Evolutionary conservation across 2,113 vertebrate species (phyloP).

Genomic region (Macaca mulatta): DNA sequence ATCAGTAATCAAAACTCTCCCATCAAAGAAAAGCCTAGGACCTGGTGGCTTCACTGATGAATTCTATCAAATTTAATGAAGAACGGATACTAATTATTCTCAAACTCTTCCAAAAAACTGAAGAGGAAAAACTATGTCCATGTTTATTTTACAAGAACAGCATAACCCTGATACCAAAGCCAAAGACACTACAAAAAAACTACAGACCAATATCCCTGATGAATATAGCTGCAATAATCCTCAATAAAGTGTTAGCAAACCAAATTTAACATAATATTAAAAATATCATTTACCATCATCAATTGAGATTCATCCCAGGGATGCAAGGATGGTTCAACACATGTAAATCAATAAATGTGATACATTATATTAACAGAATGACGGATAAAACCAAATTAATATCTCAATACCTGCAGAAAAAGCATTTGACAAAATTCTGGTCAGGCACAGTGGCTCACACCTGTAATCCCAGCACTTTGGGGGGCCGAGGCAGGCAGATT

Average conservation of each 20-base stretch:
- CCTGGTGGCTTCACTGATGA: neutral
- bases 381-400: neutral
- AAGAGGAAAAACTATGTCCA: neutral
- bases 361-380: neutral
- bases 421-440: neutral
- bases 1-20: neutral
- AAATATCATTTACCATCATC: neutral
- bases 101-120: neutral
- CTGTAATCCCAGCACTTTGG: no score
- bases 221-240: neutral
- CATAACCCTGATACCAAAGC: neutral
- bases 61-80: neutral
- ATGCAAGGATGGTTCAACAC: neutral
- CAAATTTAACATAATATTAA: neutral
- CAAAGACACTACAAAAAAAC: neutral
- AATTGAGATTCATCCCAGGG: neutral
- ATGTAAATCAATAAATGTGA: neutral
- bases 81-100: neutral
- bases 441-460: no score
- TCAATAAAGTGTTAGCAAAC: neutral
- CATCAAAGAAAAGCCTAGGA: neutral
- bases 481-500: accelerated
- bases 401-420: neutral
- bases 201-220: neutral
- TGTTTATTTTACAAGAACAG: neutral